Percentiles rank a stretch among this genome's conserved stretches.
phyloP scores from a whole-genome alignment of 2,888 invertebrate genomes.

The Sesia apiformis region DNA sequence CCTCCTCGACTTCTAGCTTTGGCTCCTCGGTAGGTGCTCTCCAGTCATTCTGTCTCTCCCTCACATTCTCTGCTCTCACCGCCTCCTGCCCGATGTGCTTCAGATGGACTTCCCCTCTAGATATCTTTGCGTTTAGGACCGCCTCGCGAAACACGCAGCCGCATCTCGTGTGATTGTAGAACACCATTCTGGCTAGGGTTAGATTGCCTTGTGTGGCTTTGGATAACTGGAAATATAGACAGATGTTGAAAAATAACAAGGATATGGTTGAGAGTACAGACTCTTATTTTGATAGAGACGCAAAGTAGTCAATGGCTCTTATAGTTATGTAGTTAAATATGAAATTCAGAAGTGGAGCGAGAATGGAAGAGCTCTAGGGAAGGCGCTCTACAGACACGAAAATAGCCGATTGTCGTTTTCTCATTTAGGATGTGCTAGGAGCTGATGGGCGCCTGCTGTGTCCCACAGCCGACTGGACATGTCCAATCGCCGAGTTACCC shows the following conservation, averaged over 20 bases:
- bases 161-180: constrained; percentile 62
- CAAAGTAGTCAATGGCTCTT: too few relatives aligned
- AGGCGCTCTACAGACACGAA: too few relatives aligned
- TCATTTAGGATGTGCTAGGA: too few relatives aligned
- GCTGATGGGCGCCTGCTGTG: too few relatives aligned
- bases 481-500: too few relatives aligned
- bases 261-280: too few relatives aligned
- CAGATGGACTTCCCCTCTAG: constrained; percentile 13
- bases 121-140: constrained; percentile 25
- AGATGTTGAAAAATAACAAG: background rate
- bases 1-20: constrained; percentile 30
- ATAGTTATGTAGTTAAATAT: too few relatives aligned
- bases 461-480: too few relatives aligned
- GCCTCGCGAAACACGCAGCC: constrained; percentile 49
- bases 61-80: constrained; percentile 4
- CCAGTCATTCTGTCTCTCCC: constrained; percentile 31
- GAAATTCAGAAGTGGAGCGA: too few relatives aligned
- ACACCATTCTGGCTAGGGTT: constrained; percentile 41
- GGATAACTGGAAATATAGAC: constrained; percentile 33
- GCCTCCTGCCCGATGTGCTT: background rate
- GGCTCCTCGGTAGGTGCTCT: constrained; percentile 41
- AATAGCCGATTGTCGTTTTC: too few relatives aligned
- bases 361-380: too few relatives aligned
- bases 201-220: constrained; percentile 41
- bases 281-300: too few relatives aligned